Evolutionary conservation across 2,797 vertebrate species (phyloP), one percentile per base, ranked within the genome.

Genomic region (Echeneis naucrates): DNA sequence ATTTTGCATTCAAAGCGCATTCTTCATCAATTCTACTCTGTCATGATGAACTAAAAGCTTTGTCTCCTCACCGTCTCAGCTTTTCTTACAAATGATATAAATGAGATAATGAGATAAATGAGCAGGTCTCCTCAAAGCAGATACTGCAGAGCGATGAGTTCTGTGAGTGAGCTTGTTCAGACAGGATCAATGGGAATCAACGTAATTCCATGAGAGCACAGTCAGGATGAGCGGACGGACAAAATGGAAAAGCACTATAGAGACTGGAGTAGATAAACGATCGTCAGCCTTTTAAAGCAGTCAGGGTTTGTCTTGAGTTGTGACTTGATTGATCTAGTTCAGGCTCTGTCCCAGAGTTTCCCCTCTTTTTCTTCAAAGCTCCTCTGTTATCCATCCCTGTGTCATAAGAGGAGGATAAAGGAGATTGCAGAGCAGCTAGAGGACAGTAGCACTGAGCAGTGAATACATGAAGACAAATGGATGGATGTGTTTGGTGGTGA

Each of bases 391-490:
- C 66, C 60, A 57, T 66, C 52, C 47, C 24, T 21, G 13, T 2
- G 57, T 60, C 27, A 56, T n/a, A 30, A 53, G 55, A n/a, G 47
- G 13, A 11, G 8, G 30, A 12, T 5, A 19, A 32, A 48, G 16
- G 2, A 44, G 24, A 10, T n/a, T 21, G 35, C 40, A 23, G 17
- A 4, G n/a, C 45, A 21, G 54, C 27, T 16, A 1, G 33, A 56
- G 5, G 38, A 69, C 54, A 8, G 67, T 47, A 52, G 54, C 57
- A 1, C 38, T 0, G 23, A 57, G 38, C 1, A 6, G 67, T 7
- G 44, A 78, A 73, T 14, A 30, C 23, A 55, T 59, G 33, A 75
- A 76, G 72, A 85, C 54, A 59, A 72, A 82, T 37, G 67, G 63
- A 52, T 48, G 27, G 32, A 84, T 71, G 72, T 51, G 77, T 73